Evolutionary conservation across 2,797 vertebrate genomes (phyloP), one percentile per base, ranked within the genome.

Genomic region (Sebastes baramenuke): DNA sequence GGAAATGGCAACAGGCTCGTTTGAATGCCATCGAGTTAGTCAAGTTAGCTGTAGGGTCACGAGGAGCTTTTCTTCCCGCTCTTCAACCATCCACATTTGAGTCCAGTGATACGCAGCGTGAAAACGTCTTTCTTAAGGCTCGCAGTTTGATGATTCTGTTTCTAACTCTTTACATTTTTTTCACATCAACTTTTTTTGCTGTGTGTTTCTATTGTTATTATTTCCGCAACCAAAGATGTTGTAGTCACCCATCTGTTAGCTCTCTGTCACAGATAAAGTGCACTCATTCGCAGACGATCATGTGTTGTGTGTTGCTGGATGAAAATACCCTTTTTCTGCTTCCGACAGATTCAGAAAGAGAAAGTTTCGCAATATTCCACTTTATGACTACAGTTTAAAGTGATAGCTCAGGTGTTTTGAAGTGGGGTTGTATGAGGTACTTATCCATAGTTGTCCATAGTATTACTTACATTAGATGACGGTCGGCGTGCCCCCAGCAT

Each of bases 191-290:
- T 71, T 58, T 67, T 87, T 38, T 54, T 75, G 70, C 72, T 71
- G 72, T 82, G 74, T 80, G 54, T 72, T 77, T 80, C 46, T 86
- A 25, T 89, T 78, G 36, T 90, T 46, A 24, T 89, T 65, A 55
- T 86, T 88, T 89, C 79, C 88, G 70, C 92, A 92, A 95, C 95
- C 95, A 96, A 95, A 96, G 94, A 96, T 82, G 87, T 89, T 84
- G 83, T 88, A 72, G 79, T 81, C 89, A 78, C 88, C 69, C 70
- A 38, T 72, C 77, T 60, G 68, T 86, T 79, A 90, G 87, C 89
- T 91, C 36, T 54, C 36, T 54, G 79, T 82, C 69, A 5, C 69
- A 64, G 55, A 52, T 32, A 58, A 60, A 62, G 30, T n/a, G 65
- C 70, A 62, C 74, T 73, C 56, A 14, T 55, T 42, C 22, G 2